Percentiles rank a stretch among this genome's conserved stretches.
Evolutionary conservation across 2,113 vertebrate species (phyloP).

Genomic region (Tyrannus savana): DNA sequence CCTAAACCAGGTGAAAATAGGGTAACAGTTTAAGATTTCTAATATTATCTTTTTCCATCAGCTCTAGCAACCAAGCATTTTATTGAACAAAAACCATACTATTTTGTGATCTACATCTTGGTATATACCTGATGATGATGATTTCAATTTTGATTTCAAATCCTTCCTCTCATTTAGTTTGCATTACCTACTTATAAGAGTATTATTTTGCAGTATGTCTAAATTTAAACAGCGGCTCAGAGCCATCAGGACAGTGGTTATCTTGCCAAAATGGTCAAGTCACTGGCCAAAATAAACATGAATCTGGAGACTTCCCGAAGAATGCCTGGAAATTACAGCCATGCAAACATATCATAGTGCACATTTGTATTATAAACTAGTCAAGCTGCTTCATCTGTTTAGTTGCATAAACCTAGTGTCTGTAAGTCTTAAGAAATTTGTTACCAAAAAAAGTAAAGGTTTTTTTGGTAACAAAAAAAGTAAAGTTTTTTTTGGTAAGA

Average conservation of each 20-base stretch:
- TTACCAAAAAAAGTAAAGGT: neutral
- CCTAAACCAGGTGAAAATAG: neutral
- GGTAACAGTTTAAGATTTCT: neutral
- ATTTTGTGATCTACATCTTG: neutral
- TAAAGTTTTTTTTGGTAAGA: constrained; percentile 18
- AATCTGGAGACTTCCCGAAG: neutral
- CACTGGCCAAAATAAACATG: neutral
- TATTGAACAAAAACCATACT: neutral
- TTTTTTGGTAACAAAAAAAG: neutral
- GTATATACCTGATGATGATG: neutral
- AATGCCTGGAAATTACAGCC: neutral
- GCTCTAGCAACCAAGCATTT: neutral
- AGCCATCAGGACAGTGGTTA: neutral
- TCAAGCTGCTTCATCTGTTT: neutral
- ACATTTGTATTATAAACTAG: neutral
- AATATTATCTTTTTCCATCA: neutral
- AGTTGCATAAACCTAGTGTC: neutral
- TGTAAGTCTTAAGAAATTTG: neutral
- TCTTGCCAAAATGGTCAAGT: neutral
- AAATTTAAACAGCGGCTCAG: neutral
- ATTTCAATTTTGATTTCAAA: neutral
- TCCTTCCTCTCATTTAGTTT: neutral
- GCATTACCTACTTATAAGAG: neutral
- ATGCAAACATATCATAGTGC: neutral
- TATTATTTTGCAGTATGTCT: neutral